A percentile compares a stretch with the other conserved stretches of the same genome.
Conservation (phyloP, 2,888 invertebrate species). For the Diadegma fenestrale region DNA sequence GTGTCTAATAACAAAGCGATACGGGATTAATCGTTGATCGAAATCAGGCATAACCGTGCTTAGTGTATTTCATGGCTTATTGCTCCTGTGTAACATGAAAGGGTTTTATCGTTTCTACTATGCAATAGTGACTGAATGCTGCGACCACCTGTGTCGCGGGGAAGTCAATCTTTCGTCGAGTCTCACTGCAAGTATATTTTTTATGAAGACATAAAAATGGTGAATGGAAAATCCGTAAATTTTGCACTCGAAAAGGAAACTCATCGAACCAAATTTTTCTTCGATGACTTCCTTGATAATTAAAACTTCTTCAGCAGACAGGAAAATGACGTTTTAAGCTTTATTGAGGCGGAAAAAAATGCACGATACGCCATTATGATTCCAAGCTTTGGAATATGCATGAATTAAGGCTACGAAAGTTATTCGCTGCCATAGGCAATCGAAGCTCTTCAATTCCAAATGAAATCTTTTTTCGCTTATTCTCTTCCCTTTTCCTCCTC, state of each 20-base stretch:
- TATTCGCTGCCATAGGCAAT: constrained; percentile 49
- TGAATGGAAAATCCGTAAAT: background rate
- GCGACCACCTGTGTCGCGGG: constrained; percentile 76
- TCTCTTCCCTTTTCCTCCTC: background rate
- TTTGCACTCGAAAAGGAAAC: background rate
- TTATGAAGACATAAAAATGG: background rate
- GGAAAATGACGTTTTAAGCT: background rate
- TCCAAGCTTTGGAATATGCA: constrained; percentile 11
- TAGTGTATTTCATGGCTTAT: constrained; percentile 75
- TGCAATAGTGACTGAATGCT: constrained; percentile 42
- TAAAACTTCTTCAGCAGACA: background rate
- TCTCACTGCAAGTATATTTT: background rate
- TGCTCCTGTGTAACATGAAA: constrained; percentile 60
- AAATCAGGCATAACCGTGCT: constrained; percentile 73
- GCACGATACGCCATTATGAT: background rate
- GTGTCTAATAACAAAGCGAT: constrained; percentile 75
- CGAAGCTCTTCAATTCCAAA: constrained; percentile 54
- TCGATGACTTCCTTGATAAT: background rate
- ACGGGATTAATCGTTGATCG: constrained; percentile 75
- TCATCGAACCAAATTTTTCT: background rate
- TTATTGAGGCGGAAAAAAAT: background rate
- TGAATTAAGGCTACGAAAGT: constrained; percentile 30
- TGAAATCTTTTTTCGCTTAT: constrained; percentile 55
- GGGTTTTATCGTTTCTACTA: constrained; percentile 71
- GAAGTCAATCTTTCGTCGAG: constrained; percentile 40